These are phyloP conservation scores for Drosophila truncata DNA, from an alignment of 1,140 invertebrate species.

Conservation along the genomic window DNA sequence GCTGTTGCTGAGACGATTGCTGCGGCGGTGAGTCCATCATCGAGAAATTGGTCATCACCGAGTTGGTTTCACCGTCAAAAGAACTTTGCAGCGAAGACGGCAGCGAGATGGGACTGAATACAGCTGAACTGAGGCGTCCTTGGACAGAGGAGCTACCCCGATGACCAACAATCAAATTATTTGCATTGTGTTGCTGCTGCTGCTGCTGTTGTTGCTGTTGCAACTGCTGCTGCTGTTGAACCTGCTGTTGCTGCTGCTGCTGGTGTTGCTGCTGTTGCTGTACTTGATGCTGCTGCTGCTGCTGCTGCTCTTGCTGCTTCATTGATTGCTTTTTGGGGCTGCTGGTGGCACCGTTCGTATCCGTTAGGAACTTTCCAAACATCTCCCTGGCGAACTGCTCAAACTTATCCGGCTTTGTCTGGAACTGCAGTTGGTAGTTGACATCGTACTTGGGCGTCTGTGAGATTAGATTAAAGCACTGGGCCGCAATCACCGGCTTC, in stretches of 20 bases:
- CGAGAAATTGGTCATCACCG: conserved; percentile 79
- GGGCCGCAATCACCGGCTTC: conserved; percentile 91
- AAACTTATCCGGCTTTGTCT: conserved; percentile 92
- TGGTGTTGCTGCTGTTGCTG: conserved; percentile 14
- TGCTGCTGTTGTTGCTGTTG: conserved; percentile 25
- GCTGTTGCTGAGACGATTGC: conserved; percentile 30
- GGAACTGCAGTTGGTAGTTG: conserved; percentile 92
- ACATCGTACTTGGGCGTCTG: conserved; percentile 92
- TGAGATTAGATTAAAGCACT: conserved; percentile 91
- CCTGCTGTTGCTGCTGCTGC: conserved; percentile 8
- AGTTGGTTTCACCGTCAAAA: conserved; percentile 88
- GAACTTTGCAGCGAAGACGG: conserved; percentile 91
- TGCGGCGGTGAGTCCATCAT: conserved; percentile 86
- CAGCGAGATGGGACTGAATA: conserved; percentile 88
- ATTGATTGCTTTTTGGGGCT: conserved; percentile 25
- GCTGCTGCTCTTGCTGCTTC: conserved; percentile 20
- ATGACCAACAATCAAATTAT: conserved; percentile 46
- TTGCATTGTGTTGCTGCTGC: conserved; percentile 31
- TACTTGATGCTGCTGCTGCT: conserved; percentile 14
- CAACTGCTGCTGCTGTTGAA: conserved; percentile 13
- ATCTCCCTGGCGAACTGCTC: conserved; percentile 89
- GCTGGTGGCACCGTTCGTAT: conserved; percentile 45
- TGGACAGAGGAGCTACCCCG: conserved; percentile 62
- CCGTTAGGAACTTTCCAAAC: conserved; percentile 90
- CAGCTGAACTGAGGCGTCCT: conserved; percentile 65